phyloP scores from a whole-genome alignment of 2,888 invertebrate genomes.

The Xanthorhoe spadicearia region DNA sequence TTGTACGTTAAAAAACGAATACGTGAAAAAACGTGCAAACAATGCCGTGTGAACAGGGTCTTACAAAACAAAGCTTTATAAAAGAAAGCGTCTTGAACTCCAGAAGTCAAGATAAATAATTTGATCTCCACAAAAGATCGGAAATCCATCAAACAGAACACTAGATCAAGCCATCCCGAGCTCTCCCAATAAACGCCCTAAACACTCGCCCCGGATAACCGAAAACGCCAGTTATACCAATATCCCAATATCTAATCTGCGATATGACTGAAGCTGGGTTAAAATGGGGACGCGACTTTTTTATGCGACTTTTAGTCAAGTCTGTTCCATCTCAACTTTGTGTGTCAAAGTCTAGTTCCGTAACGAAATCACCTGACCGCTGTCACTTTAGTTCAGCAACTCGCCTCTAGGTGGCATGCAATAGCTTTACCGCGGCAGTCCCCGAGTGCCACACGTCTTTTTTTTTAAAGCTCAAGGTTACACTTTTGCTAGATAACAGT shows the following conservation, averaged over 20 bases:
- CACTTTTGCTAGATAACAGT: too few relatives aligned
- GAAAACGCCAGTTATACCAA: constrained; percentile 34
- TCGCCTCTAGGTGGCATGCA: too few relatives aligned
- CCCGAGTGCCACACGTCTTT: too few relatives aligned
- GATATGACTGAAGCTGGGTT: constrained; percentile 50
- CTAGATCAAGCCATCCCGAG: constrained; percentile 36
- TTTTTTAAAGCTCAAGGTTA: too few relatives aligned
- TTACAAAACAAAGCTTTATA: not conserved
- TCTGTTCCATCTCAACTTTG: too few relatives aligned
- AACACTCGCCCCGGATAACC: constrained; percentile 40
- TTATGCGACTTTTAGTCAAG: not conserved
- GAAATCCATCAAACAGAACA: constrained; percentile 39
- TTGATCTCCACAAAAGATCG: constrained; percentile 26
- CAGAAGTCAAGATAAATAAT: constrained; percentile 20
- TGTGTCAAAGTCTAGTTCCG: too few relatives aligned
- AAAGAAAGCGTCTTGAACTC: not conserved
- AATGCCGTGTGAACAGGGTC: too few relatives aligned
- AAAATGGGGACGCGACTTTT: constrained; percentile 42
- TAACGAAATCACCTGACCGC: too few relatives aligned
- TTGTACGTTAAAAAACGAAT: too few relatives aligned
- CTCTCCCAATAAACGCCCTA: constrained; percentile 38
- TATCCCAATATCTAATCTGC: constrained; percentile 59
- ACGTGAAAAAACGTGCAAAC: too few relatives aligned
- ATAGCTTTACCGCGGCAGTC: too few relatives aligned
- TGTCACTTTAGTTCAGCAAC: too few relatives aligned